These are phyloP conservation scores for Chitala chitala DNA, from an alignment of 2,113 vertebrate species.

Conservation along the genomic window DNA sequence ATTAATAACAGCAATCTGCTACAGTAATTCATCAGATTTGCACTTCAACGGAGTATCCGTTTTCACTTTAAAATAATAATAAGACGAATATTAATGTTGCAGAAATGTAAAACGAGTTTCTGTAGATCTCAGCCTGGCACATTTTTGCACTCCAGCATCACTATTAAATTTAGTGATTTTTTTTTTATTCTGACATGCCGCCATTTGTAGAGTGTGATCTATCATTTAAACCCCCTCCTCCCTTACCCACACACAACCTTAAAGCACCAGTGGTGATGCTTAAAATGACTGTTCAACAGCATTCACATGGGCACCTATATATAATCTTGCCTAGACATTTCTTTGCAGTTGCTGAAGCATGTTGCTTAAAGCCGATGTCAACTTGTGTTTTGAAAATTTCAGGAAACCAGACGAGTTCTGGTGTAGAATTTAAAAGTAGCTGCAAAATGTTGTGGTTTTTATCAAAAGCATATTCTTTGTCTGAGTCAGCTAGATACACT, in stretches of 20 bases:
- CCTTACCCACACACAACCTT: background rate
- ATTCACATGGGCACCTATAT: background rate
- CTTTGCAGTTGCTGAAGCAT: slow-evolving; percentile 39
- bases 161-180: slow-evolving; percentile 42
- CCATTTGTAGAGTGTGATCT: background rate
- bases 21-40: slow-evolving; percentile 83
- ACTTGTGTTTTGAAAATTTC: slow-evolving; percentile 57
- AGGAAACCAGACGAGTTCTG: slow-evolving; percentile 66
- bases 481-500: slow-evolving; percentile 69
- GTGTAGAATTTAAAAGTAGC: slow-evolving; percentile 68
- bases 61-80: slow-evolving; percentile 81
- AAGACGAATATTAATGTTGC: slow-evolving; percentile 70
- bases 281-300: background rate
- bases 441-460: slow-evolving; percentile 59
- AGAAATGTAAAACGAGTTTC: slow-evolving; percentile 66
- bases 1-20: slow-evolving; percentile 99
- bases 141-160: slow-evolving; percentile 34
- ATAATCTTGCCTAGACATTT: slow-evolving; percentile 44
- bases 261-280: background rate
- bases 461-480: slow-evolving; percentile 74
- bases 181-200: slow-evolving; percentile 15
- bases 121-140: slow-evolving; percentile 42
- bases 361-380: slow-evolving; percentile 52
- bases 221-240: background rate
- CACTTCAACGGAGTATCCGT: slow-evolving; percentile 78